Evolutionary conservation across 2,888 invertebrate species (phyloP), one percentile per base, ranked within the genome.

Genomic region (Drosophila birchii): DNA sequence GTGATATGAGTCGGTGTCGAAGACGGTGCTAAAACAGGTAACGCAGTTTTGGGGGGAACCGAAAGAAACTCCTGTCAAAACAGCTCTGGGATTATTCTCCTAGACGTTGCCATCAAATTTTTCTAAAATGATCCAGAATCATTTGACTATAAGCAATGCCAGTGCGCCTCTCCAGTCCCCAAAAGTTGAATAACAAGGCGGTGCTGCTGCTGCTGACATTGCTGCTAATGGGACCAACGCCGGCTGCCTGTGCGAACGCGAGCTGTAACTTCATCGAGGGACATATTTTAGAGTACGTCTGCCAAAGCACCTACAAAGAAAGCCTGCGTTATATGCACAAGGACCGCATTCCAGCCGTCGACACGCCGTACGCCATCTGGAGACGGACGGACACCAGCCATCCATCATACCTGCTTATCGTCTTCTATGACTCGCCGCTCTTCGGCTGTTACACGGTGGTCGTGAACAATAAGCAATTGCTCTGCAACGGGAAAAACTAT

Each of bases 121-220:
- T 76, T 63, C 57, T 59, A 70, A 80, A 80, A 82, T 82, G 82
- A 79, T 79, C 78, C 54, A 51, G 70, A 73, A 79, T 78, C 80
- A 74, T 80, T 74, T 75, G 78, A 77, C 78, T 76, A 64, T 86
- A 82, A 86, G 82, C 78, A 84, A 82, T 82, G 82, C 79, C 76
- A 83, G 81, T 83, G 74, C 78, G 84, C 79, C 67, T 73, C 53
- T 73, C 67, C 45, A 57, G 53, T 62, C 55, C 79, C 78, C 74
- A 20, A 59, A 59, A 66, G 49, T 44, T 43, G 62, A 86, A 75
- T 79, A 77, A 79, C 62, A 82, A 80, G 62, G 34, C 41, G 18
- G 43, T 66, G 67, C 26, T 78, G 47, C 66, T 78, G 56, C 29
- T 78, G 18, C 53, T 78, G 29, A 53, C 81, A 8, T 41, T 69